Percentiles rank a stretch among this genome's conserved stretches.
Conservation (phyloP, 2,797 vertebrate species). For the Emys orbicularis region DNA sequence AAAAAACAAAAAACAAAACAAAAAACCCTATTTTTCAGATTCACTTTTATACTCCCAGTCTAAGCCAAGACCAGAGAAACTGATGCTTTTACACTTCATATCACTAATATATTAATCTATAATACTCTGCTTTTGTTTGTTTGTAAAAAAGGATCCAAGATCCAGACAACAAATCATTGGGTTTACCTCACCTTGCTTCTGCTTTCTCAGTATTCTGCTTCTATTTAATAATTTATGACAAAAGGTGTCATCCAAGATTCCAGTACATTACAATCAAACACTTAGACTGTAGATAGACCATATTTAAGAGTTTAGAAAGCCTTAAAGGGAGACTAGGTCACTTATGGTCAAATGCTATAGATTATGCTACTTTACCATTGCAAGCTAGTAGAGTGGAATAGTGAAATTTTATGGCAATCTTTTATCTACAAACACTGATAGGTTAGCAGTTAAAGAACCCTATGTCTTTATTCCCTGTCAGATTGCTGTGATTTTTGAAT, state of each 20-base stretch:
- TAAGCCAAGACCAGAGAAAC: neutral
- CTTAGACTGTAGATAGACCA: too few relatives aligned
- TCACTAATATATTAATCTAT: neutral
- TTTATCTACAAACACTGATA: neutral
- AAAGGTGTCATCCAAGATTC: neutral
- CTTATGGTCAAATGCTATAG: neutral
- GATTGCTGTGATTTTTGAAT: neutral
- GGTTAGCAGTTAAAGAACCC: neutral
- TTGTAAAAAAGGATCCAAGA: neutral
- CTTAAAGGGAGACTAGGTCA: neutral
- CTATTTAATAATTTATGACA: neutral
- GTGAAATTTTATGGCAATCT: neutral
- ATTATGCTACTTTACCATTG: neutral
- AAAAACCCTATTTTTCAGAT: neutral
- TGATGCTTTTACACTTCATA: neutral
- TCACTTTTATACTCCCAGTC: neutral
- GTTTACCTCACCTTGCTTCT: neutral
- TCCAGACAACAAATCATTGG: neutral
- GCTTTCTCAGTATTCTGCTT: neutral
- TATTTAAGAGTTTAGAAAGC: too few relatives aligned
- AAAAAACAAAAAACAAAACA: too few relatives aligned
- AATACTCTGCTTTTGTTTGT: neutral
- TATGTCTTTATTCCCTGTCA: neutral
- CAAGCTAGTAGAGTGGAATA: neutral
- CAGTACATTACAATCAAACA: neutral